Base-by-base conservation (phyloP, 92 coral and sea anemone species). In the Palythoa grandiflora region DNA sequence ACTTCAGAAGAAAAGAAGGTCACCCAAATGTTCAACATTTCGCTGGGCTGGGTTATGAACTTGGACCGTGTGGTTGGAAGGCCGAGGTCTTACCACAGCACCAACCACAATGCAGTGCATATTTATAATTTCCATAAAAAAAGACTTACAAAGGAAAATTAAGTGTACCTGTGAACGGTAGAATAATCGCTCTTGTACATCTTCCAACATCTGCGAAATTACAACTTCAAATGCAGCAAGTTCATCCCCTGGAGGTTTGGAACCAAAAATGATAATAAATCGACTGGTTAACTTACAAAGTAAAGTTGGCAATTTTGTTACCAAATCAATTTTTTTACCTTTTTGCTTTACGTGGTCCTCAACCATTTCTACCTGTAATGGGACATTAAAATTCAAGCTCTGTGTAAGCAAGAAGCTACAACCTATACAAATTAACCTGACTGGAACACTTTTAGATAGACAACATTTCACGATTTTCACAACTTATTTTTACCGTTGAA, bases 341-440 rank as follows among this genome's bases (percentile, higher is more conserved):
- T 91, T 97, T 65, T 97, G 99, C 65, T 94, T 94, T 1, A 97
- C 96, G 84, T 97, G 98, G 86, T 94, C 99, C 66, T 97, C 98
- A 68, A 97, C 89, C 99, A 97, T 97, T 88, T 97, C 99, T 28
- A 97, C 98, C 99, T 96, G 81, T 10, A 54, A 66, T 2, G 60
- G 9, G 21, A 66, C 12, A 35, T 12, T 73, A 80, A 13, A 39
- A 12, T 12, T 28, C 39, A 38, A 35, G 2, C 35, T 28, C 28
- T 28, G 28, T 28, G 28, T 28, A 28, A 44, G 3, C 50, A 44
- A 44, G 50, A 44, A 2, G 50, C 50, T 44, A 44, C 50, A 44
- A 44, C 50, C 50, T 44, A 44, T 59, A 59, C 14, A 10, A 59
- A n/a, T 12, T 59, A n/a, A 6, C 66, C 66, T 44, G 47, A 40